Percentiles rank a stretch among this genome's conserved stretches.
phyloP scores from a whole-genome alignment of 1,140 invertebrate species.

The Plutomurus gul region DNA sequence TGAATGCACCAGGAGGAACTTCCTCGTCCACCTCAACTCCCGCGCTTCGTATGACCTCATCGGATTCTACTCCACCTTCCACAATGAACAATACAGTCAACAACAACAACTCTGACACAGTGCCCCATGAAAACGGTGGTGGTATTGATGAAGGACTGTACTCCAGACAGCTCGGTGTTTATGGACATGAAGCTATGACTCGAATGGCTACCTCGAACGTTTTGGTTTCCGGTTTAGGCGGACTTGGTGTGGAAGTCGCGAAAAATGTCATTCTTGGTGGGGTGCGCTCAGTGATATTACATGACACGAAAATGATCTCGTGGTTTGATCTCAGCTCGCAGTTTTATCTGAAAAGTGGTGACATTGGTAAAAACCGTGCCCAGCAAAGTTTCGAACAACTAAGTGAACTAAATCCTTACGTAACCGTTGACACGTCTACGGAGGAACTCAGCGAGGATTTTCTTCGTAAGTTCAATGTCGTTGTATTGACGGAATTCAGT shows the following conservation, averaged over 20 bases:
- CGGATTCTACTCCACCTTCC: neutral
- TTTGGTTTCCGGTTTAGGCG: constrained; percentile 92
- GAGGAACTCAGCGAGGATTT: constrained; percentile 78
- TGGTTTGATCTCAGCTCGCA: constrained; percentile 61
- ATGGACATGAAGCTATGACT: constrained; percentile 97
- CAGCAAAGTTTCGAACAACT: constrained; percentile 76
- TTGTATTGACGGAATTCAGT: constrained; percentile 78
- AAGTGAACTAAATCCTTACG: constrained; percentile 92
- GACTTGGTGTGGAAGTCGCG: constrained; percentile 95
- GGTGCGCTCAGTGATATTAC: constrained; percentile 95
- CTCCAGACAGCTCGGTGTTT: constrained; percentile 93
- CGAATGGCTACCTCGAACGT: constrained; percentile 93
- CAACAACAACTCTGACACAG: constrained; percentile 63
- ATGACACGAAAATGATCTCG: constrained; percentile 66
- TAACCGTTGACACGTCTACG: constrained; percentile 74
- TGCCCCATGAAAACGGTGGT: constrained; percentile 61
- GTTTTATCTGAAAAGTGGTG: constrained; percentile 84
- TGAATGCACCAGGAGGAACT: constrained; percentile 47
- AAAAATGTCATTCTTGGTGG: constrained; percentile 97
- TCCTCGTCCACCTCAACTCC: constrained; percentile 9
- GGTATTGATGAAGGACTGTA: constrained; percentile 93
- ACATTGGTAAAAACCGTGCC: constrained; percentile 88
- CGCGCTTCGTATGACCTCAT: constrained; percentile 1
- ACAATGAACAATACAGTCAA: constrained; percentile 59
- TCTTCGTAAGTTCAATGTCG: constrained; percentile 72